Evolutionary conservation across 2,888 invertebrate genomes (phyloP), one percentile per base, ranked within the genome.

Genomic region (Entomobrya proxima): DNA sequence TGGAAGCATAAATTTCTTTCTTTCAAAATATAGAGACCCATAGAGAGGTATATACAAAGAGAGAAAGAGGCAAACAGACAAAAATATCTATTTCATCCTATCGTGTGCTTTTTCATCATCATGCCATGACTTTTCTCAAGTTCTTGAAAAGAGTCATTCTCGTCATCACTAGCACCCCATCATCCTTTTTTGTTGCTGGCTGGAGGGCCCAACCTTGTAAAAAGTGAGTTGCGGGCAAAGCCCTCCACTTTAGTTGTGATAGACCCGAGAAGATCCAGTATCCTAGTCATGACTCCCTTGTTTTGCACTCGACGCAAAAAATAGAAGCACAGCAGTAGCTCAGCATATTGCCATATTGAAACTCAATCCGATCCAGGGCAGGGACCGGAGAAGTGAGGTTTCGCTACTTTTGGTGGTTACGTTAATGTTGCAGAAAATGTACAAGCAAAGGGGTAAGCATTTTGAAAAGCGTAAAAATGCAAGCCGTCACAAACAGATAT

Each of bases 191-290:
- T 55, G 30, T 47, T 58, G 40, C 52, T 18, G 50, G 67, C 84
- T 84, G 84, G 84, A 84, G 84, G 84, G 82, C 76, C 76, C 84
- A 84, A 84, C 84, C 84, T 84, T 84, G 77, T 69, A 78, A 84
- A n/a, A 75, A 30, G 82, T 77, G 84, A 84, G 58, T 61, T 58
- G 83, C 76, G 84, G 84, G 72, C 84, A 84, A 84, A 84, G 84
- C 77, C 84, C 84, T 61, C 77, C 69, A 37, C 21, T 30, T 21
- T 21, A 27, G 35, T 37, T 27, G 11, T 30, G n/a, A 32, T 15
- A 50, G 18, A 75, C n/a, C n/a, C n/a, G n/a, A n/a, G n/a, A n/a
- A n/a, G n/a, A n/a, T n/a, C 11, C 58, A 30, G 15, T 32, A 58
- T n/a, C 30, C 58, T 13, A 58, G 4, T 58, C 30, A 2, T 30